Evolutionary conservation across 1,140 invertebrate species (phyloP), one percentile per base, ranked within the genome.

Genomic region (Camponotus floridanus): DNA sequence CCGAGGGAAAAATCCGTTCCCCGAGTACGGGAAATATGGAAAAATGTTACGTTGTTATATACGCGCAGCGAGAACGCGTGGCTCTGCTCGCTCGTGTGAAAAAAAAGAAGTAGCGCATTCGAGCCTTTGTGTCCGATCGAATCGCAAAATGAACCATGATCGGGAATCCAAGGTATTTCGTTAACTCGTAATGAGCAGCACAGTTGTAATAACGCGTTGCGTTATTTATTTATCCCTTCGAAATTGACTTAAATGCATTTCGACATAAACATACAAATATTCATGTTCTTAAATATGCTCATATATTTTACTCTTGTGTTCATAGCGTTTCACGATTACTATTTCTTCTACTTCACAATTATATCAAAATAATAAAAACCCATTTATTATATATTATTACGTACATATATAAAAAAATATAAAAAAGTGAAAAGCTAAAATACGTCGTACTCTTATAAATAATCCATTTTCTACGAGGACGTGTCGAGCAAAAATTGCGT

Each of bases 21-120:
- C 57, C 67, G 67, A 61, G 79, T 73, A 83, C 55, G 68, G 79
- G 55, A 83, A 83, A 83, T 83, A 74, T 83, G 79, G 68, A 83
- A 83, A 83, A 83, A 83, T 74, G 79, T 74, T 73, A 73, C 79
- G 39, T 73, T 73, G 79, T 83, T 83, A 51, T 51, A 18, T 18
- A 45, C 51, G 26, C 57, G 55, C n/a, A 81, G 67, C 67, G 67
- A 51, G 48, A 71, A 71, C 55, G 65, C 48, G 36, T 18, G 51
- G 79, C 70, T 68, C 70, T 68, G 65, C 39, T 55, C 62, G 33
- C n/a, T 71, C 55, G 78, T 68, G 26, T n/a, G 39, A 71, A 59
- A 59, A 59, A 67, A 48, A 61, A 33, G 18, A 73, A 36, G 31
- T 81, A 70, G 78, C 45, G 11, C 18, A 33, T n/a, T 70, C 65